These are phyloP conservation scores for Drosophila azteca DNA, from an alignment of 1,140 invertebrate genomes.

Conservation along the genomic window DNA sequence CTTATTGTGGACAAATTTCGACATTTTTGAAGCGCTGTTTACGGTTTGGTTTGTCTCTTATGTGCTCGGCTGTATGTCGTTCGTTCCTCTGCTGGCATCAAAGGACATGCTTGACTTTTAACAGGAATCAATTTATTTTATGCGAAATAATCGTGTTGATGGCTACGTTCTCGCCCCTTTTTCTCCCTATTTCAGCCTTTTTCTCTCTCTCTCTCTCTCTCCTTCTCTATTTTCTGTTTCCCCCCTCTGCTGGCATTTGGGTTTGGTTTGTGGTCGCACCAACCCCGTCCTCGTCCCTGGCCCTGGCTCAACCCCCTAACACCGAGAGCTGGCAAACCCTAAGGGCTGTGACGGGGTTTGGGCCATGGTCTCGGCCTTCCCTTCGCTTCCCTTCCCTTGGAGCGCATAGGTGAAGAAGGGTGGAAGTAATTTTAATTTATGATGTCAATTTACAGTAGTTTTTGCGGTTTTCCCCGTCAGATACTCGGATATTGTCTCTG, in stretches of 20 bases:
- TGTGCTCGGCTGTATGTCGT: constrained; percentile 35
- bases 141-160: constrained; percentile 84
- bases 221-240: constrained; percentile 39
- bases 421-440: constrained; percentile 84
- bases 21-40: constrained; percentile 76
- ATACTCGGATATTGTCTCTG: constrained; percentile 7
- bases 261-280: constrained; percentile 47
- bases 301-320: constrained; percentile 49
- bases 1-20: constrained; percentile 82
- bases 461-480: constrained; percentile 63
- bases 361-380: constrained; percentile 30
- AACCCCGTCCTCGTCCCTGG: constrained; percentile 35
- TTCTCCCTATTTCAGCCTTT: constrained; percentile 40
- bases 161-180: constrained; percentile 82
- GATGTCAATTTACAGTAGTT: constrained; percentile 80
- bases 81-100: constrained; percentile 42
- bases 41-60: constrained; percentile 46
- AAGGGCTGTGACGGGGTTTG: constrained; percentile 66
- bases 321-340: constrained; percentile 24
- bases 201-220: constrained; percentile 13
- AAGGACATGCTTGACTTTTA: constrained; percentile 81
- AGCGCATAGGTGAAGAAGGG: constrained; percentile 77
- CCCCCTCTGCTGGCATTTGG: constrained; percentile 31
- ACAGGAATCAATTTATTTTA: constrained; percentile 83
- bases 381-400: constrained; percentile 33